phyloP scores from a whole-genome alignment of 37 sponge, comb jelly and placozoan genomes.

The Ianthella basta region DNA sequence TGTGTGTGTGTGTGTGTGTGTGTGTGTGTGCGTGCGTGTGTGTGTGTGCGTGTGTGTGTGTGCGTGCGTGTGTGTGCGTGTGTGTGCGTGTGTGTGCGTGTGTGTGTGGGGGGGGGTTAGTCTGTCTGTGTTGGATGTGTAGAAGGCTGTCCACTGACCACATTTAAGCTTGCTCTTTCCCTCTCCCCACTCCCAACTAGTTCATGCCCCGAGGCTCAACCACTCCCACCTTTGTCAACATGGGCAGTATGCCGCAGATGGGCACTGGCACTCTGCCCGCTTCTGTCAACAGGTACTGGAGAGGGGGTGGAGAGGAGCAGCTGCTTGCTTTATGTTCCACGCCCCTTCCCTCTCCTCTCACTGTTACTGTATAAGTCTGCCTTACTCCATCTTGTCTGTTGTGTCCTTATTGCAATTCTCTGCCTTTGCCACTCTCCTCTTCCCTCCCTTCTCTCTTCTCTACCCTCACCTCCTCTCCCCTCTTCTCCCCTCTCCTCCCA shows the following conservation, averaged over 20 bases:
- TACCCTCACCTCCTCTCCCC: background rate
- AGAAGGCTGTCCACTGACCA: background rate
- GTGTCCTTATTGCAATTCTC: background rate
- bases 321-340: background rate
- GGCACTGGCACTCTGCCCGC: background rate
- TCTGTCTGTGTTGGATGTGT: background rate
- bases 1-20: background rate
- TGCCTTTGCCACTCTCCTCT: background rate
- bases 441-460: background rate
- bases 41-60: conserved; percentile 1
- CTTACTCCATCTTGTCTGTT: background rate
- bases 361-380: background rate
- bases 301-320: too few relatives aligned
- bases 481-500: background rate
- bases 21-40: background rate
- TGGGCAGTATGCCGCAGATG: conserved; percentile 14
- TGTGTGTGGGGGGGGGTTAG: background rate
- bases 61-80: background rate
- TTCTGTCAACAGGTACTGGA: background rate
- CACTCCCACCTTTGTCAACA: conserved; percentile 12
- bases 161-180: too few relatives aligned
- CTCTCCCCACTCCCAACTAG: background rate
- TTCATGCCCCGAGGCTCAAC: conserved; percentile 8
- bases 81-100: background rate
- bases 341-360: background rate